These are phyloP conservation scores for Irena cyanogastra DNA, from an alignment of 2,113 vertebrate species.

Conservation along the genomic window DNA sequence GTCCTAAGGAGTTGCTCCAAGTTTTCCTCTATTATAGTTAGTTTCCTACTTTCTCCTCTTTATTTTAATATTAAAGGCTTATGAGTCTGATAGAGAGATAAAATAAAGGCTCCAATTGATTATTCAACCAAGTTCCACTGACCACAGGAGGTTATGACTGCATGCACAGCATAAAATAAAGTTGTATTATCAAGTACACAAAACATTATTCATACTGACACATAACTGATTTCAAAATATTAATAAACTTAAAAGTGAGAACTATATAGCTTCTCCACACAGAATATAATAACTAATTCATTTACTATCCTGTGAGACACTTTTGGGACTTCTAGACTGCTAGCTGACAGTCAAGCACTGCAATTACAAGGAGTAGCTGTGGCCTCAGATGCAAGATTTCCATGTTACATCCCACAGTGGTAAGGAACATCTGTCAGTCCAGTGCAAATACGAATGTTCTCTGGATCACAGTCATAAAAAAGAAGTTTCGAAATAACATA, in stretches of 20 bases:
- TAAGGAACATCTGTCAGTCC: background rate
- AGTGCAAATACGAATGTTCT: background rate
- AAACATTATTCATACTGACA: background rate
- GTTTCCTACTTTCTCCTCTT: background rate
- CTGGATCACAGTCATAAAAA: background rate
- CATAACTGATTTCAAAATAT: background rate
- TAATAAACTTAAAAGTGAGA: background rate
- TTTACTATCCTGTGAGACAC: background rate
- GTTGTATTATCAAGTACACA: background rate
- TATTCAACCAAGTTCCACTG: background rate
- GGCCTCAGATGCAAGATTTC: background rate
- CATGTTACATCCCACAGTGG: fast-evolving
- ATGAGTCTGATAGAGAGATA: background rate
- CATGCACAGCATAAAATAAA: background rate
- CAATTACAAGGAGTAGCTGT: background rate
- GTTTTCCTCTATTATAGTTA: background rate
- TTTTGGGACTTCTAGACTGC: background rate
- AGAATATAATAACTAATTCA: background rate
- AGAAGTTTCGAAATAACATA: background rate
- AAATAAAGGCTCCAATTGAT: background rate
- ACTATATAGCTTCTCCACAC: background rate
- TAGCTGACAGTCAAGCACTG: background rate
- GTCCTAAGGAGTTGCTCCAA: background rate
- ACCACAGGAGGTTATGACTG: background rate
- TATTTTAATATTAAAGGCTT: background rate